phyloP scores from a whole-genome alignment of 2,888 invertebrate genomes.

The Melitaea athalia region DNA sequence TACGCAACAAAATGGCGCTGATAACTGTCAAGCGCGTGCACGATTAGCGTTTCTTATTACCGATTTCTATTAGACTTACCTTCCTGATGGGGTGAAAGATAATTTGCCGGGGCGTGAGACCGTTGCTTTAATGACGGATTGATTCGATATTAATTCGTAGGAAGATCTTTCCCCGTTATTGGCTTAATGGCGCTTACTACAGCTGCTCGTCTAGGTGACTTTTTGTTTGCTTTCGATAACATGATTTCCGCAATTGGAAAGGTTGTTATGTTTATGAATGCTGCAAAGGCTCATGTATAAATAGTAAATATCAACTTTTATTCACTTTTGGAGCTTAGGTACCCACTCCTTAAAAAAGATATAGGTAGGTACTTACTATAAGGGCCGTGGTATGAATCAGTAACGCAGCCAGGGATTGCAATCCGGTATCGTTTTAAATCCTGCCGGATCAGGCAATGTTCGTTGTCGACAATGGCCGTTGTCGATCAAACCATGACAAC shows the following conservation, averaged over 20 bases:
- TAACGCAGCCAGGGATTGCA: too few relatives aligned
- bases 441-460: too few relatives aligned
- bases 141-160: constrained; percentile 78
- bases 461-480: too few relatives aligned
- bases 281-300: neutral
- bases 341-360: too few relatives aligned
- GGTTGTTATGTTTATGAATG: constrained; percentile 15
- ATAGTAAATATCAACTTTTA: too few relatives aligned
- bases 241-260: constrained; percentile 37
- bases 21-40: constrained; percentile 62
- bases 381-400: too few relatives aligned
- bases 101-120: constrained; percentile 77
- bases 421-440: too few relatives aligned
- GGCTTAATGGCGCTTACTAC: constrained; percentile 51
- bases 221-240: constrained; percentile 51
- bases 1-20: constrained; percentile 63
- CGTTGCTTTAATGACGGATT: constrained; percentile 75
- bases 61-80: constrained; percentile 80
- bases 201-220: constrained; percentile 61
- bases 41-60: constrained; percentile 79
- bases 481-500: too few relatives aligned
- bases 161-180: constrained; percentile 57
- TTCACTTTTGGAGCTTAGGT: too few relatives aligned
- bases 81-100: constrained; percentile 79
- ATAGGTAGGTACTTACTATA: too few relatives aligned